Evolutionary conservation across 2,113 vertebrate genomes (phyloP).

Genomic region (Alces alces): DNA sequence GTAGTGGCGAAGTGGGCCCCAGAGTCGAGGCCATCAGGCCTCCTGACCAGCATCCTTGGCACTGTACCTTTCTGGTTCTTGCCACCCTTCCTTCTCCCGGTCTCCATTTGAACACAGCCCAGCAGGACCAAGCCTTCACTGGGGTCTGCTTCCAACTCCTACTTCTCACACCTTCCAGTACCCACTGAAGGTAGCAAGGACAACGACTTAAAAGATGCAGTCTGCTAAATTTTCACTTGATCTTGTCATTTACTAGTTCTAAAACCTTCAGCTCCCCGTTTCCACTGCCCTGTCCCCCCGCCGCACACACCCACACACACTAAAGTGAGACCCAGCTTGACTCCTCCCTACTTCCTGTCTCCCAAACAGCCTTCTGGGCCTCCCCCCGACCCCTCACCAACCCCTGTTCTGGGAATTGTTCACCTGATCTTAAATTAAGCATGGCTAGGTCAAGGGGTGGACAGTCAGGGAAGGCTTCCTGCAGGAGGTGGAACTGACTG

Average conservation of each 20-base stretch:
- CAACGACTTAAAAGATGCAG: not conserved
- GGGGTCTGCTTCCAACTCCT: not conserved
- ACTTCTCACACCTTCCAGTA: not conserved
- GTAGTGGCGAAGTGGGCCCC: not conserved
- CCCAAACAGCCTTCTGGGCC: not conserved
- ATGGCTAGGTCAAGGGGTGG: not conserved
- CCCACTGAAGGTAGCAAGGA: not conserved
- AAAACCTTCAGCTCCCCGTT: not conserved
- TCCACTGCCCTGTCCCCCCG: too few species aligned
- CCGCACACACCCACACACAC: not conserved
- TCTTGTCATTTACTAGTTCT: not conserved
- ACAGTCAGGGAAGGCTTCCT: not conserved
- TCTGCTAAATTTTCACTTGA: not conserved
- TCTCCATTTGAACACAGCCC: not conserved
- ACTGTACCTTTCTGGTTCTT: not conserved
- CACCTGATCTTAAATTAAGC: not conserved
- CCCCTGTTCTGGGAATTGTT: not conserved
- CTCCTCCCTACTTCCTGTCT: not conserved
- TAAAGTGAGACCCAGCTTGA: not conserved
- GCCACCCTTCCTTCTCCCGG: not conserved
- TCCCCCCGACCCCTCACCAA: too few species aligned
- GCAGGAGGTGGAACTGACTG: not conserved
- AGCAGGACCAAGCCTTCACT: not conserved
- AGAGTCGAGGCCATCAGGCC: not conserved
- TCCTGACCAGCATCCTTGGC: not conserved